Evolutionary conservation across 2,888 invertebrate genomes (phyloP).

Genomic region (Diadegma fenestrale): DNA sequence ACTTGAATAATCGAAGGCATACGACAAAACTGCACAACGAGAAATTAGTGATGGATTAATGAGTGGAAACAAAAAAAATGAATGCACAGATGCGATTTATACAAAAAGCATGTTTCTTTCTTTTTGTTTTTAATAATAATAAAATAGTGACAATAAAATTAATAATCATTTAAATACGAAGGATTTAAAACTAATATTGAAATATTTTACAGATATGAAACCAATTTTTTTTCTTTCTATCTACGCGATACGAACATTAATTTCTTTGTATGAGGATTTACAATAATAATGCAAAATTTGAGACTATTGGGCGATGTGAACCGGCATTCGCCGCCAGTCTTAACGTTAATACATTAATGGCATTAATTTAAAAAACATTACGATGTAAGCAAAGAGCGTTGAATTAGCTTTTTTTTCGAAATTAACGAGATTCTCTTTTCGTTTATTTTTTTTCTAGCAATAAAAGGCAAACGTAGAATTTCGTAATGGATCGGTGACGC

Average conservation of each 20-base stretch:
- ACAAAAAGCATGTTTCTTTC: slow-evolving; percentile 47
- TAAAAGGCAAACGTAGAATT: slow-evolving; percentile 35
- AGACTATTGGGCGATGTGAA: slow-evolving; percentile 62
- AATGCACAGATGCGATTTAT: slow-evolving; percentile 50
- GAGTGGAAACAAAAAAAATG: slow-evolving; percentile 33
- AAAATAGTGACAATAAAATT: slow-evolving; percentile 49
- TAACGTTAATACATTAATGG: slow-evolving; percentile 59
- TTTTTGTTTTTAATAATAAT: slow-evolving; percentile 39
- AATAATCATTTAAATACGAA: slow-evolving; percentile 48
- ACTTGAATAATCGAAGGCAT: not conserved
- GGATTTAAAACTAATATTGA: slow-evolving; percentile 36
- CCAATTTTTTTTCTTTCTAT: slow-evolving; percentile 36
- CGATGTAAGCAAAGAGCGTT: slow-evolving; percentile 40
- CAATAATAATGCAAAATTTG: slow-evolving; percentile 41
- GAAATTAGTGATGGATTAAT: slow-evolving; percentile 29
- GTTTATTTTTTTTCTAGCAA: slow-evolving; percentile 17
- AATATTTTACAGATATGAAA: slow-evolving; percentile 59
- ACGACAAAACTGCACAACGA: not conserved
- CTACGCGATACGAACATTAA: slow-evolving; percentile 7
- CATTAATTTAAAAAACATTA: slow-evolving; percentile 47
- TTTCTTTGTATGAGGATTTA: slow-evolving; percentile 22
- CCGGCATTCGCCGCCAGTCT: slow-evolving; percentile 66
- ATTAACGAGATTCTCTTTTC: slow-evolving; percentile 50
- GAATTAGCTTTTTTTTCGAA: slow-evolving; percentile 48
- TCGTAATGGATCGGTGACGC: slow-evolving; percentile 26